Base-by-base conservation (phyloP, 2,888 invertebrate genomes). In the Tachina fera region DNA sequence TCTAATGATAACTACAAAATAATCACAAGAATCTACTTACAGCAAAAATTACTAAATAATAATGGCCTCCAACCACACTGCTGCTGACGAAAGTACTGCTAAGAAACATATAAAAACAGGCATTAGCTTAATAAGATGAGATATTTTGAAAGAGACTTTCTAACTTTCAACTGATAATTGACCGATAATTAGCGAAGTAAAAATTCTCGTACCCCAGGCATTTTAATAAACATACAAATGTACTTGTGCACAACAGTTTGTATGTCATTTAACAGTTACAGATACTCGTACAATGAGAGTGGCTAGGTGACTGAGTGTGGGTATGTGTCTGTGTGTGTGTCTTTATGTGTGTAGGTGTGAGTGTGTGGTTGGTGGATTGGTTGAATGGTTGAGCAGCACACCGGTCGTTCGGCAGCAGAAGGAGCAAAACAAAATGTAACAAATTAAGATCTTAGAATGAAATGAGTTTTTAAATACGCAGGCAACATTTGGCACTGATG, bases 381-480 rank as follows among this genome's bases (percentile, higher is more conserved):
- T 51, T 70, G 47, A 16, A 6, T 71, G 47, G 39, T 19, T 51
- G 10, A 53, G 16, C 43, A 43, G 67, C 6, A 0, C 31, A 31
- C 31, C 9, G 45, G 10, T 19, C 19, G 43, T 58, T 43, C 31
- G 53, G 53, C 14, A 60, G 45, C n/a, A 22, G 31, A 51, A 45
- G 39, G 39, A 47, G 51, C 41, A 39, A n/a, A 49, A 81, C 43
- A 81, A 68, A 68, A 51, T 81, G 61, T 81, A 63, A 81, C 84
- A 81, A 78, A 85, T 85, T 82, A 81, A 85, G 85, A 81, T 85
- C 51, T 78, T 74, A 74, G 74, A 85, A 78, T 74, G 68, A 82
- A 85, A 85, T 85, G 85, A 82, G 81, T 53, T 85, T 85, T 85
- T 85, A 85, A 85, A 81, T 85, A 85, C 81, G 41, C 58, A 77